Conservation (phyloP, 2,888 invertebrate genomes). For the Caenorhabditis parvicauda region DNA sequence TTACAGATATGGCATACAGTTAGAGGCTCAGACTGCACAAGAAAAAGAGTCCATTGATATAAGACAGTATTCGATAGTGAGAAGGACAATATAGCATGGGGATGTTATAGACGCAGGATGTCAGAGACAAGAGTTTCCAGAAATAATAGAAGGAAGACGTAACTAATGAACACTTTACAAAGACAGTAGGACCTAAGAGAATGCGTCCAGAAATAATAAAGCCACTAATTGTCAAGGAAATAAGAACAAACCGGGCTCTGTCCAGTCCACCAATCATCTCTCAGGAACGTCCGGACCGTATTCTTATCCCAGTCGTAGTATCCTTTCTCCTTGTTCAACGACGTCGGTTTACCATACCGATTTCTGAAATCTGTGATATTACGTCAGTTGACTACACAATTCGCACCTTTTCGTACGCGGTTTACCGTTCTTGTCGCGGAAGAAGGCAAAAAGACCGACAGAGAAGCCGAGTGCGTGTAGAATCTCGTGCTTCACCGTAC, state of each 20-base stretch:
- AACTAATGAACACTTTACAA: too few relatives aligned
- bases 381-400: background rate
- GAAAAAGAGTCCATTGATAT: too few relatives aligned
- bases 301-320: constrained; percentile 85
- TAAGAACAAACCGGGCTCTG: constrained; percentile 67
- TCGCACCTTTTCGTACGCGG: constrained; percentile 68
- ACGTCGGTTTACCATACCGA: constrained; percentile 49
- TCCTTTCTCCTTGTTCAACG: constrained; percentile 49
- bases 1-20: too few relatives aligned
- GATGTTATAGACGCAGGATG: too few relatives aligned
- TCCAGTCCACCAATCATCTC: constrained; percentile 77
- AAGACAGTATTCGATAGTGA: too few relatives aligned
- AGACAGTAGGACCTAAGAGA: too few relatives aligned
- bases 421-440: constrained; percentile 73
- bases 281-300: constrained; percentile 77
- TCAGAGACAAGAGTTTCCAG: too few relatives aligned
- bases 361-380: constrained; percentile 38
- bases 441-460: constrained; percentile 92
- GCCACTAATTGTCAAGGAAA: too few relatives aligned
- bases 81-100: too few relatives aligned
- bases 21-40: too few relatives aligned
- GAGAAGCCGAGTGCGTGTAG: constrained; percentile 96
- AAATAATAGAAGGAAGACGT: too few relatives aligned
- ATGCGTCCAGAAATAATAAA: too few relatives aligned
- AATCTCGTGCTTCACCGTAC: constrained; percentile 77